Conservation (phyloP, 2,113 vertebrate genomes). For the Cacatua alba region DNA sequence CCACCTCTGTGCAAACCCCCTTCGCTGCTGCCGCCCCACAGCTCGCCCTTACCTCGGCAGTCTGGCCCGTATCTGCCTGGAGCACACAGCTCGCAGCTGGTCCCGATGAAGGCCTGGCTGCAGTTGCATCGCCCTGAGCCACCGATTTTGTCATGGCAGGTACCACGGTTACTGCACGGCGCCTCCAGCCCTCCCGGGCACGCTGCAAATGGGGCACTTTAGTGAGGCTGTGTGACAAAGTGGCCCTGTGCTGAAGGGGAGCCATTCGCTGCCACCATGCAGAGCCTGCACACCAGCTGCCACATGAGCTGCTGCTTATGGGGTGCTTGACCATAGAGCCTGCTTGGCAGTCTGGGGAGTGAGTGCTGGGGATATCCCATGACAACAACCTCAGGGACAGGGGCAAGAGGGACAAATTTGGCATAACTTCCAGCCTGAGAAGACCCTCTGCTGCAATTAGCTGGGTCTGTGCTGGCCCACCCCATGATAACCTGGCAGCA, state of each 20-base stretch:
- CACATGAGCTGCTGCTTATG: fast-evolving
- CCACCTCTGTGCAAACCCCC: not conserved
- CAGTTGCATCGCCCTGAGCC: conserved; percentile 85
- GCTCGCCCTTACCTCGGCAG: conserved; percentile 81
- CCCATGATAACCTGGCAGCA: not conserved
- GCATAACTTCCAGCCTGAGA: not conserved
- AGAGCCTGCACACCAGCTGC: not conserved
- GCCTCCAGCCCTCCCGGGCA: conserved; percentile 87
- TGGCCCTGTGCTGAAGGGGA: not conserved
- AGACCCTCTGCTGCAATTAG: not conserved
- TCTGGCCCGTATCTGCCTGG: conserved; percentile 78
- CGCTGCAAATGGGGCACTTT: conserved; percentile 66
- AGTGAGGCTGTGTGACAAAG: not conserved
- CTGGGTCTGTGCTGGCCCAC: not conserved
- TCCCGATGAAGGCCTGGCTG: conserved; percentile 79
- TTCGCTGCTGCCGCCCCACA: not conserved
- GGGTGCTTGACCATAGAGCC: not conserved
- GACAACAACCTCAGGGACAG: not conserved
- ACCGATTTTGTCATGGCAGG: conserved; percentile 76
- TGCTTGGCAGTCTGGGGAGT: not conserved
- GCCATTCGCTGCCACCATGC: fast-evolving
- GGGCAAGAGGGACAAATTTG: not conserved
- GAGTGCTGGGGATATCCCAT: not conserved
- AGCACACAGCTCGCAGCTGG: conserved; percentile 83
- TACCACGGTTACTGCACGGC: conserved; percentile 80